A percentile compares a stretch with the other conserved stretches of the same genome.
phyloP scores from a whole-genome alignment of 2,797 vertebrate genomes.

The Anabacerthia variegaticeps region DNA sequence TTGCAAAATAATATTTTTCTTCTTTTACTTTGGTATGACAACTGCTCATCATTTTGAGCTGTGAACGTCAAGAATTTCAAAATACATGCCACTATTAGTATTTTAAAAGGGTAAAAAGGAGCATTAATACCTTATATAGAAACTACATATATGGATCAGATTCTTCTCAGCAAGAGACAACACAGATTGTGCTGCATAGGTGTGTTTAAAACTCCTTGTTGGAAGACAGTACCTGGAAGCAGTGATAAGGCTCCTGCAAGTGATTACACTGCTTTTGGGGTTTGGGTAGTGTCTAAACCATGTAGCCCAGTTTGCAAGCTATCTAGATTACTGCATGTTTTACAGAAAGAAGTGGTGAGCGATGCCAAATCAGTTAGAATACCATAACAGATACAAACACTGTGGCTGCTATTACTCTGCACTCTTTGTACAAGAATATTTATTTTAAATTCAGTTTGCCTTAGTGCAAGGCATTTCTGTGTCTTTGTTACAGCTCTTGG shows the following conservation, averaged over 20 bases:
- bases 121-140: not conserved
- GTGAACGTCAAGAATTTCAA: not conserved
- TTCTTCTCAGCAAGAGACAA: not conserved
- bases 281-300: not conserved
- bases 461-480: not conserved
- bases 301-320: not conserved
- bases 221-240: not conserved
- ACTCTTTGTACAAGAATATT: not conserved
- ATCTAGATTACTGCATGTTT: not conserved
- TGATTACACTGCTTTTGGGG: not conserved
- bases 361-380: not conserved
- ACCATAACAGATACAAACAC: not conserved
- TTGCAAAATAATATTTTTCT: not conserved
- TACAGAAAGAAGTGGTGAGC: rapidly evolving
- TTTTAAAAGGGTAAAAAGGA: not conserved
- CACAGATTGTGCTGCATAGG: not conserved
- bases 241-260: not conserved
- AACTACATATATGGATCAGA: not conserved
- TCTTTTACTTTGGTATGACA: not conserved
- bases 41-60: not conserved
- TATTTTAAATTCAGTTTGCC: not conserved
- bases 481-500: not conserved
- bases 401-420: not conserved
- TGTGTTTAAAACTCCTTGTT: not conserved
- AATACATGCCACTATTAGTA: not conserved